These are phyloP conservation scores for Phymorhynchus buccinoides DNA, from an alignment of 1,140 invertebrate genomes.

Conservation along the genomic window DNA sequence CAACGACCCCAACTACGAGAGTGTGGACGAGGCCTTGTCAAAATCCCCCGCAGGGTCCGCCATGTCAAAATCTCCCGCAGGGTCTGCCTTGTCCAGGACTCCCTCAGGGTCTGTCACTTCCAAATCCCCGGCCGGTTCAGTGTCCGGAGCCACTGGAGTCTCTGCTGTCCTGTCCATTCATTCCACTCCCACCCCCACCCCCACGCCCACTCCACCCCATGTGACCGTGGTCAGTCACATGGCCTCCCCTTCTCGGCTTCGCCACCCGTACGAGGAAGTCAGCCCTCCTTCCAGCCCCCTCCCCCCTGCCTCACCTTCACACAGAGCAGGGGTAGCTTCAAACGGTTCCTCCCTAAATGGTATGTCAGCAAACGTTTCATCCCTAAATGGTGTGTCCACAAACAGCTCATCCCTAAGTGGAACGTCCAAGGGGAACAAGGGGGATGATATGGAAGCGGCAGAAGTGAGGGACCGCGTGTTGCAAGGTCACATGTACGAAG, in stretches of 20 bases:
- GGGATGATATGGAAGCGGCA: not conserved
- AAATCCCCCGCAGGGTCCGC: slow-evolving; percentile 38
- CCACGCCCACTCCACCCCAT: not conserved
- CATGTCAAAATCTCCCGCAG: not conserved
- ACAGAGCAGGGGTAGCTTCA: not conserved
- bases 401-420: not conserved
- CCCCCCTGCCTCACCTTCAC: not conserved
- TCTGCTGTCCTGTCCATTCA: not conserved
- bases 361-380: not conserved
- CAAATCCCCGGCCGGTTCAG: not conserved
- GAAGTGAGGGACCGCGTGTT: slow-evolving; percentile 50
- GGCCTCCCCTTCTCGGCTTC: not conserved
- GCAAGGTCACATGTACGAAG: slow-evolving; percentile 60
- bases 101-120: not conserved
- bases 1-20: slow-evolving; percentile 64
- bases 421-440: not conserved
- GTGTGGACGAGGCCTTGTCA: slow-evolving; percentile 60
- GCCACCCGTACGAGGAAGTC: slow-evolving; percentile 35
- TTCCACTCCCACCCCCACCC: not conserved
- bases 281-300: slow-evolving; percentile 19
- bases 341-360: not conserved
- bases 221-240: not conserved
- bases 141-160: not conserved
- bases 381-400: not conserved
- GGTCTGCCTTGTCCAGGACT: slow-evolving; percentile 45